phyloP scores from a whole-genome alignment of 2,888 invertebrate genomes.

The Erebia aethiops region DNA sequence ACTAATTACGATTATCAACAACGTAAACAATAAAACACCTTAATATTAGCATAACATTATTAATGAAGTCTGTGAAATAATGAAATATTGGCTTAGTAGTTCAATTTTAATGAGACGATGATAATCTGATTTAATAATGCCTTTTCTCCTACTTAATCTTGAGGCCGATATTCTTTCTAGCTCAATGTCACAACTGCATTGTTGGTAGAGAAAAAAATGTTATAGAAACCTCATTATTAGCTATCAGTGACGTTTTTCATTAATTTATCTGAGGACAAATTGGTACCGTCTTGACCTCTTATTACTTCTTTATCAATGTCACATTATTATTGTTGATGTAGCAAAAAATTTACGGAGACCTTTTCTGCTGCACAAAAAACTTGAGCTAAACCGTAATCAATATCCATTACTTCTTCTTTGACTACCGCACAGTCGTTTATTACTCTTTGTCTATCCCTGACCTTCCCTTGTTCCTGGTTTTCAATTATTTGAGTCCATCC shows the following conservation, averaged over 20 bases:
- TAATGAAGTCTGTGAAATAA: slow-evolving; percentile 22
- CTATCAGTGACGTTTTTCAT: slow-evolving; percentile 6
- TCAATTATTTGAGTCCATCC: neutral
- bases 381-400: neutral
- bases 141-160: slow-evolving; percentile 23
- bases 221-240: slow-evolving; percentile 8
- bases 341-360: neutral
- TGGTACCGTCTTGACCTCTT: neutral
- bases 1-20: slow-evolving; percentile 43
- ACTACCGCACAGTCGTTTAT: neutral
- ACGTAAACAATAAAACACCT: slow-evolving; percentile 24
- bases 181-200: slow-evolving; percentile 12
- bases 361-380: neutral
- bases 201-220: neutral
- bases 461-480: neutral
- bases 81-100: slow-evolving; percentile 20
- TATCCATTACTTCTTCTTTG: neutral
- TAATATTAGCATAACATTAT: slow-evolving; percentile 28
- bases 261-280: neutral
- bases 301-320: neutral
- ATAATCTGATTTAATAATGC: slow-evolving; percentile 24
- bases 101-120: slow-evolving; percentile 22
- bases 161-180: slow-evolving; percentile 18
- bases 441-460: neutral
- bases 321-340: neutral